Evolutionary conservation across 1,140 invertebrate species (phyloP), one percentile per base, ranked within the genome.

Genomic region (Semibalanus balanoides): DNA sequence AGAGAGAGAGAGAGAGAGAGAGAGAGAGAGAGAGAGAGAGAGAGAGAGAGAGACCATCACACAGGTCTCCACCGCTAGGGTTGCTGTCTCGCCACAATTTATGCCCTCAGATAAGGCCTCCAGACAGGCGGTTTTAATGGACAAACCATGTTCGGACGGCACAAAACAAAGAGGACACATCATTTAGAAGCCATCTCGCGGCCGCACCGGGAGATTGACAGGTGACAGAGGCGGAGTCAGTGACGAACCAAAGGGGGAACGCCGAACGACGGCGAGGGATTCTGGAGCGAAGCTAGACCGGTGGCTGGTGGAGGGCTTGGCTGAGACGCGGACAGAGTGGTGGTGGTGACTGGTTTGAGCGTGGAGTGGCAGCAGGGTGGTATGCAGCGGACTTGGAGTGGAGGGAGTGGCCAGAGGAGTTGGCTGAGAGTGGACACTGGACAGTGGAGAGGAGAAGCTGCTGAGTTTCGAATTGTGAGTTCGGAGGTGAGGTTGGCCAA

Each of bases 101-200:
- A 64, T 64, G 51, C 22, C 22, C 51, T 19, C 9, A 11, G 51
- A 64, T 64, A 64, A 64, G 51, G 51, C 51, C 51, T 14, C 14
- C 11, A 1, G 51, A 64, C 51, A 64, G 51, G 51, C 51, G 11
- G 22, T 64, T 64, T 64, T 64, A 64, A 64, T 64, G 51, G 51
- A 64, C 51, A 64, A 64, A 25, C 51, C 51, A 64, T 64, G 51
- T 64, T 19, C 11, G 51, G 9, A 19, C 22, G 51, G 51, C 14
- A 19, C 51, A 64, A 64, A 64, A 64, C 51, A 64, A 64, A 64
- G 51, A 64, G 51, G 51, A 64, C 51, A 64, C 51, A 64, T 64
- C 51, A 64, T 64, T 64, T 64, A 64, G 51, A 64, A 64, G 51
- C 51, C 51, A 64, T 64, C 51, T 64, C 51, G 51, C 51, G 51